Conservation (phyloP, 1,140 invertebrate species). For the Leptinotarsa lineolata region DNA sequence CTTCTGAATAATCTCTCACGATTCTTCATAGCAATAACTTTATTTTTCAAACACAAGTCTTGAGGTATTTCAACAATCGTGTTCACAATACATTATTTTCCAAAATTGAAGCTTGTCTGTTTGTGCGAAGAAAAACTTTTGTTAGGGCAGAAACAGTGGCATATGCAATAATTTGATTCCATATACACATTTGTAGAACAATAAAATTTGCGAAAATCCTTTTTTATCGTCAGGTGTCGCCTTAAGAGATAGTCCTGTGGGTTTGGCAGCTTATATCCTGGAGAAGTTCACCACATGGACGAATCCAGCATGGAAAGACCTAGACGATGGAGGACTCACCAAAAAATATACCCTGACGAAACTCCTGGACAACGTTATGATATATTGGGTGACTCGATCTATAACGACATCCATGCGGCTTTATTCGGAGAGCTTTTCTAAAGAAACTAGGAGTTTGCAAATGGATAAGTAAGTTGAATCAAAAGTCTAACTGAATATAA, state of each 20-base stretch:
- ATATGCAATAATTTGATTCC: too few relatives aligned
- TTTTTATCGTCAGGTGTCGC: slow-evolving; percentile 60
- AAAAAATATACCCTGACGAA: slow-evolving; percentile 71
- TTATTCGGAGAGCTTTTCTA: slow-evolving; percentile 69
- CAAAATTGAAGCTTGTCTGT: too few relatives aligned
- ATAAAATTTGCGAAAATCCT: too few relatives aligned
- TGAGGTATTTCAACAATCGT: too few relatives aligned
- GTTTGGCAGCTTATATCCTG: slow-evolving; percentile 79
- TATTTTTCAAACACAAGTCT: too few relatives aligned
- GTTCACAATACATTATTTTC: too few relatives aligned
- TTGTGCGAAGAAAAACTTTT: too few relatives aligned
- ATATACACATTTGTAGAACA: too few relatives aligned
- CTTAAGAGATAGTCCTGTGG: slow-evolving; percentile 70
- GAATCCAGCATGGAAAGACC: slow-evolving; percentile 61
- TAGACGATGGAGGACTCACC: slow-evolving; percentile 74
- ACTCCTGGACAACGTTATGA: slow-evolving; percentile 85
- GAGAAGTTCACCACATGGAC: slow-evolving; percentile 85
- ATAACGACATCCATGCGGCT: slow-evolving; percentile 78
- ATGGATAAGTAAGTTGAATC: slow-evolving; percentile 61
- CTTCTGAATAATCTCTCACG: too few relatives aligned
- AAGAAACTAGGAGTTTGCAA: slow-evolving; percentile 47
- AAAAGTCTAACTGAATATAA: too few relatives aligned
- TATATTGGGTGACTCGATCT: slow-evolving; percentile 81
- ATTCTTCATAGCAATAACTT: too few relatives aligned
- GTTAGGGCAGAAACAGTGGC: too few relatives aligned